Evolutionary conservation across 2,113 vertebrate species (phyloP).

Genomic region (Tyto alba): DNA sequence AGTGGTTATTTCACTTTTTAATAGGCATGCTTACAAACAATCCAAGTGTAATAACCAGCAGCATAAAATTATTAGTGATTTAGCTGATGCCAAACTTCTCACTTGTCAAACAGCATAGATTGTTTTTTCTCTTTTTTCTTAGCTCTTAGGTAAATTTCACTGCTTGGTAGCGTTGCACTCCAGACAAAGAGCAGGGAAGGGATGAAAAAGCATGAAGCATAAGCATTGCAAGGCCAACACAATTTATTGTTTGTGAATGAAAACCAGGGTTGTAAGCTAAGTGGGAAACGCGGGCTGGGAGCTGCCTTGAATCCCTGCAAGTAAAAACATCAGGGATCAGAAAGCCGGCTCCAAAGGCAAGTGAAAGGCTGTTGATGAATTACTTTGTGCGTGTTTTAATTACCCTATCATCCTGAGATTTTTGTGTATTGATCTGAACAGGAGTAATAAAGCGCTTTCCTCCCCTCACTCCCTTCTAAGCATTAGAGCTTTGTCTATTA

Average conservation of each 20-base stretch:
- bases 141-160: slow-evolving; percentile 72
- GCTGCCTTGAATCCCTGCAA: slow-evolving; percentile 59
- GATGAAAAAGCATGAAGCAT: slow-evolving; percentile 64
- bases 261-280: slow-evolving; percentile 65
- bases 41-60: slow-evolving; percentile 69
- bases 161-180: slow-evolving; percentile 48
- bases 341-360: slow-evolving; percentile 62
- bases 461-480: slow-evolving; percentile 44
- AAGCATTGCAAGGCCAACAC: slow-evolving; percentile 58
- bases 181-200: slow-evolving; percentile 65
- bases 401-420: slow-evolving; percentile 77
- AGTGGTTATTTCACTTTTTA: slow-evolving; percentile 67
- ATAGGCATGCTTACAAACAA: slow-evolving; percentile 69
- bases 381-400: slow-evolving; percentile 71
- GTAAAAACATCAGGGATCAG: slow-evolving; percentile 68
- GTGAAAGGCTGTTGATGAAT: slow-evolving; percentile 67
- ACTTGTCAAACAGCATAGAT: slow-evolving; percentile 60
- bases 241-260: slow-evolving; percentile 70
- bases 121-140: slow-evolving; percentile 25
- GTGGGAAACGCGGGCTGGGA: slow-evolving; percentile 59
- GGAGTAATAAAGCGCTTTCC: slow-evolving; percentile 64
- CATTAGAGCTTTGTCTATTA: slow-evolving; percentile 68
- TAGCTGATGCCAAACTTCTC: slow-evolving; percentile 62
- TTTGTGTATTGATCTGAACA: slow-evolving; percentile 74
- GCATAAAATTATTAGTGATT: slow-evolving; percentile 70